Conservation (phyloP, 2,797 vertebrate species). For the Ctenosaura bakeri region DNA sequence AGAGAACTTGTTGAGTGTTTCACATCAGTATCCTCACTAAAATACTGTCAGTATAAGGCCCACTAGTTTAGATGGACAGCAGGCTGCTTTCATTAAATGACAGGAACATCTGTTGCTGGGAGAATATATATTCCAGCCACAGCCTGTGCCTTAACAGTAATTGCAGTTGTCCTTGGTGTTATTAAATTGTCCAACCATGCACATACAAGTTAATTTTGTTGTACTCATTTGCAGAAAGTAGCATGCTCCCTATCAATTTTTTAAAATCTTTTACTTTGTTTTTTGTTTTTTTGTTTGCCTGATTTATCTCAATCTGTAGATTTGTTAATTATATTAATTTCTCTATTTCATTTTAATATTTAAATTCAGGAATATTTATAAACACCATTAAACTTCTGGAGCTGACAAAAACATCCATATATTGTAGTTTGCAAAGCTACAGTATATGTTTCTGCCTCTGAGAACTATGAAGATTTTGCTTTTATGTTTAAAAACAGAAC, state of each 20-base stretch:
- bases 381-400: background rate
- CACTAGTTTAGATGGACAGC: background rate
- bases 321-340: conserved; percentile 36
- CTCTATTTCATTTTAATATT: conserved; percentile 10
- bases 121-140: conserved; percentile 30
- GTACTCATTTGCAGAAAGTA: conserved; percentile 19
- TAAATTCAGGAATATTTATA: conserved; percentile 5
- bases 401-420: background rate
- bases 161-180: conserved; percentile 7
- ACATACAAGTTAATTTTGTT: conserved; percentile 27
- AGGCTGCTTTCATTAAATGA: conserved; percentile 36
- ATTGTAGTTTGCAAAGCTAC: background rate
- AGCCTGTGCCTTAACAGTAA: conserved; percentile 25
- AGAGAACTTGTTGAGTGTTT: conserved; percentile 19
- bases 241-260: conserved; percentile 18
- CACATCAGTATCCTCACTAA: background rate
- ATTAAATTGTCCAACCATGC: conserved; percentile 30
- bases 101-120: conserved; percentile 12
- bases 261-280: background rate
- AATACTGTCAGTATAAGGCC: conserved; percentile 24
- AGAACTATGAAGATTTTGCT: background rate
- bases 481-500: background rate
- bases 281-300: conserved; percentile 19
- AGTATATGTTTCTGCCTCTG: background rate
- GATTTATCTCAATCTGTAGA: conserved; percentile 10